These are phyloP conservation scores for Protonemura montana DNA, from an alignment of 2,888 invertebrate species.

Conservation along the genomic window DNA sequence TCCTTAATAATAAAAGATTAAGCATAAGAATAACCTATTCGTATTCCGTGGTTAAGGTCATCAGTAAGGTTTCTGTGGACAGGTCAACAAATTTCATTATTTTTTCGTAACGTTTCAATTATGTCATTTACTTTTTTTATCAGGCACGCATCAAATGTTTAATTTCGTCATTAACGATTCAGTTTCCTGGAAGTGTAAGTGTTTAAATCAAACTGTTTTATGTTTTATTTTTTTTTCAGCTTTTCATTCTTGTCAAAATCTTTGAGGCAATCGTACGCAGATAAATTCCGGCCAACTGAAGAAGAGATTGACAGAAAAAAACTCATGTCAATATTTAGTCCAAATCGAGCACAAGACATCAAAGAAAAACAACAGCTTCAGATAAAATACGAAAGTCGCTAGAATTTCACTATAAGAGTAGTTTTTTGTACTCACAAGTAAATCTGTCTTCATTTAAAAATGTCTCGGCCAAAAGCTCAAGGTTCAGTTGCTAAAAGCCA, in stretches of 20 bases:
- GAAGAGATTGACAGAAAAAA: slow-evolving; percentile 39
- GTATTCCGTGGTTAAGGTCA: no score
- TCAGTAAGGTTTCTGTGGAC: no score
- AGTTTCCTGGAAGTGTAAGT: no score
- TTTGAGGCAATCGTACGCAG: slow-evolving; percentile 15
- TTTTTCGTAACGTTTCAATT: no score
- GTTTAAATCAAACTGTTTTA: no score
- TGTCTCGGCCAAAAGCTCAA: slow-evolving; percentile 28
- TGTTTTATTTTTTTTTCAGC: slow-evolving; percentile 10
- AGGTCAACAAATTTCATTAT: no score
- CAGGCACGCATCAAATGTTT: no score
- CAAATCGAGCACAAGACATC: neutral
- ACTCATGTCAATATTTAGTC: slow-evolving; percentile 50
- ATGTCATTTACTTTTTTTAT: no score
- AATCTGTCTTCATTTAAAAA: slow-evolving; percentile 9
- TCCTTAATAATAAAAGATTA: no score
- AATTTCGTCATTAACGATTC: no score
- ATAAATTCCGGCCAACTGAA: slow-evolving; percentile 36
- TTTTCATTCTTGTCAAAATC: neutral
- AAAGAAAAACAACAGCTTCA: slow-evolving; percentile 20
- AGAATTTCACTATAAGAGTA: neutral
- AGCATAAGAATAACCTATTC: no score
- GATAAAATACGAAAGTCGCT: neutral
- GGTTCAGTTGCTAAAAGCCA: slow-evolving; percentile 25
- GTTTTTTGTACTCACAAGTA: slow-evolving; percentile 5